A percentile compares a stretch with the other conserved stretches of the same genome.
Evolutionary conservation across 2,888 invertebrate species (phyloP).

Genomic region (Apoda limacodes): DNA sequence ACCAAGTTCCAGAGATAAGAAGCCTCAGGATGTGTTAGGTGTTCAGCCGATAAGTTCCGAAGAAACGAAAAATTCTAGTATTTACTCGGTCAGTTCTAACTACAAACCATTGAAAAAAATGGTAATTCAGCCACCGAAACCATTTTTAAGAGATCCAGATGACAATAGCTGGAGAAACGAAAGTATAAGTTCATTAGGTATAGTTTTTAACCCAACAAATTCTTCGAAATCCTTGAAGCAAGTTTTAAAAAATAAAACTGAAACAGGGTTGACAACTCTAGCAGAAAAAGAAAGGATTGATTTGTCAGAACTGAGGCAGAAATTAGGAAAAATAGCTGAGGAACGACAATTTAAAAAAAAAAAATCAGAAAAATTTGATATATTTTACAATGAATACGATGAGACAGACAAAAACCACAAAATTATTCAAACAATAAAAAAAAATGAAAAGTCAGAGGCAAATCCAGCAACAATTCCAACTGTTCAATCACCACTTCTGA

Average conservation of each 20-base stretch:
- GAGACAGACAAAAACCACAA: constrained; percentile 35
- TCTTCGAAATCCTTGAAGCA: constrained; percentile 55
- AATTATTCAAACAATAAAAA: constrained; percentile 25
- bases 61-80: constrained; percentile 27
- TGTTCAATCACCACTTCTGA: constrained; percentile 2
- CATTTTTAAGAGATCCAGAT: constrained; percentile 48
- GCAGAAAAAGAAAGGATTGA: constrained; percentile 32
- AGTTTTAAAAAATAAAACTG: constrained; percentile 58
- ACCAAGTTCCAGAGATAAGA: constrained; percentile 18
- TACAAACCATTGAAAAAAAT: constrained; percentile 56
- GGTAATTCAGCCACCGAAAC: constrained; percentile 45
- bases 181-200: constrained; percentile 55
- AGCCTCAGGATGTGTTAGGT: constrained; percentile 27
- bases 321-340: constrained; percentile 55
- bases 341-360: constrained; percentile 51
- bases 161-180: constrained; percentile 64
- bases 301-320: constrained; percentile 41
- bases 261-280: constrained; percentile 37
- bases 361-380: constrained; percentile 38
- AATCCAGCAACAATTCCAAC: constrained; percentile 6
- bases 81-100: constrained; percentile 44
- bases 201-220: constrained; percentile 59
- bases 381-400: constrained; percentile 44
- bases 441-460: constrained; percentile 18
- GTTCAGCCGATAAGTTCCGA: constrained; percentile 39